phyloP scores from a whole-genome alignment of 2,888 invertebrate species.

The Pocota personata region DNA sequence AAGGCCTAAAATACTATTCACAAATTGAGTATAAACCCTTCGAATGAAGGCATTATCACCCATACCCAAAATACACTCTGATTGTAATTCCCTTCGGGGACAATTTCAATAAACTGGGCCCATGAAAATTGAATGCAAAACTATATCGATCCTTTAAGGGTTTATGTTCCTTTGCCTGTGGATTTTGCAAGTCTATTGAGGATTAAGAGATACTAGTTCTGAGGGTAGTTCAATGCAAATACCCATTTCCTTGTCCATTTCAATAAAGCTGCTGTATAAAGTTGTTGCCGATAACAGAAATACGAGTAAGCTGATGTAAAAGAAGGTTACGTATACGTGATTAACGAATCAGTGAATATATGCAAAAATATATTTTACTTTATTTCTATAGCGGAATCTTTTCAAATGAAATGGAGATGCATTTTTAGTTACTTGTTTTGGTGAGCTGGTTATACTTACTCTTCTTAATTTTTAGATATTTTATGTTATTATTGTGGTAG shows the following conservation, averaged over 20 bases:
- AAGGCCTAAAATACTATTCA: constrained; percentile 10
- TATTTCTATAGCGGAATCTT: background rate
- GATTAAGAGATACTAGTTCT: constrained; percentile 9
- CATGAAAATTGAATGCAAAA: constrained; percentile 13
- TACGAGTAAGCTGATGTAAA: background rate
- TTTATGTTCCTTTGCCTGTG: background rate
- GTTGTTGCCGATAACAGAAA: background rate
- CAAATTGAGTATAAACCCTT: constrained; percentile 32
- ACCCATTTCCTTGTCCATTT: background rate
- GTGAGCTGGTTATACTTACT: too few relatives aligned
- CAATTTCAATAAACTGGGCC: constrained; percentile 19
- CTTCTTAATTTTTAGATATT: too few relatives aligned
- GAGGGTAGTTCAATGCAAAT: background rate
- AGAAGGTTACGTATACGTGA: constrained; percentile 1
- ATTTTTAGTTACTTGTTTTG: background rate
- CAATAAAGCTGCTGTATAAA: constrained; percentile 18
- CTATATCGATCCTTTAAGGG: constrained; percentile 26
- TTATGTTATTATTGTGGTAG: too few relatives aligned
- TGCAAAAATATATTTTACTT: too few relatives aligned
- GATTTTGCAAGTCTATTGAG: constrained; percentile 19
- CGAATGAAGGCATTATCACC: constrained; percentile 13
- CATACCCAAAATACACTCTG: background rate
- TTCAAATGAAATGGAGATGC: background rate
- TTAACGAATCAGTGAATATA: background rate
- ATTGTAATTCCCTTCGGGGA: constrained; percentile 17